Percentiles rank a stretch among this genome's conserved stretches.
Conservation (phyloP, 1,140 invertebrate genomes). For the Centruroides vittatus region DNA sequence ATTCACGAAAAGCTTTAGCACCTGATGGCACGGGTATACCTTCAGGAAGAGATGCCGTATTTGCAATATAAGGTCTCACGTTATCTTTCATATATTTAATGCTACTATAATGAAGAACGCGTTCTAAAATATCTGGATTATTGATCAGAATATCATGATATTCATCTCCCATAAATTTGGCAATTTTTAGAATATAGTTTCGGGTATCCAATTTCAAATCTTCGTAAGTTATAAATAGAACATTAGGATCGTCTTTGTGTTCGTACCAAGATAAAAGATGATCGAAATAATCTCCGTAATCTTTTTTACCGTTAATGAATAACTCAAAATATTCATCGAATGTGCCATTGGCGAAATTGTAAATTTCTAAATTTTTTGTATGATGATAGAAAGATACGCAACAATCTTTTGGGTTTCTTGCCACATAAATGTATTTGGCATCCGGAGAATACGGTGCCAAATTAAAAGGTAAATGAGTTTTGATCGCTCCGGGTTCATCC, state of each 20-base stretch:
- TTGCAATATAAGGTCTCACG: not conserved
- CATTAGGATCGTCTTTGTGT: slow-evolving; percentile 20
- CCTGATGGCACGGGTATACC: no score
- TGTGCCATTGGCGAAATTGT: not conserved
- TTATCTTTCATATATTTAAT: slow-evolving; percentile 2
- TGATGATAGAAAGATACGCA: slow-evolving; percentile 51
- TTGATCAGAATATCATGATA: not conserved
- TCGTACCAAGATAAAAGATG: slow-evolving; percentile 22
- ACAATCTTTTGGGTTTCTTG: slow-evolving; percentile 6
- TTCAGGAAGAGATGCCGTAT: no score
- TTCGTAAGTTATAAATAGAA: slow-evolving; percentile 25
- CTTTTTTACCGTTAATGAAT: slow-evolving; percentile 23
- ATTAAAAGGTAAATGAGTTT: slow-evolving; percentile 14
- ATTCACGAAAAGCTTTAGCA: no score
- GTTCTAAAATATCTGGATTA: not conserved
- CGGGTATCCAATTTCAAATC: slow-evolving; percentile 6
- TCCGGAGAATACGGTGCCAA: slow-evolving; percentile 5
- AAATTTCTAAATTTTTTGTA: slow-evolving; percentile 5
- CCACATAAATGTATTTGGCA: slow-evolving; percentile 17
- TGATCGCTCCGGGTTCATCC: not conserved
- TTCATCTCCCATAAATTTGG: slow-evolving; percentile 27
- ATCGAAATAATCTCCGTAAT: slow-evolving; percentile 30
- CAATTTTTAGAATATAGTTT: slow-evolving; percentile 8
- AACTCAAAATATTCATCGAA: slow-evolving; percentile 32
- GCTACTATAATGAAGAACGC: slow-evolving; percentile 4